Conservation (phyloP, 2,113 vertebrate genomes). For the Trichechus manatus region DNA sequence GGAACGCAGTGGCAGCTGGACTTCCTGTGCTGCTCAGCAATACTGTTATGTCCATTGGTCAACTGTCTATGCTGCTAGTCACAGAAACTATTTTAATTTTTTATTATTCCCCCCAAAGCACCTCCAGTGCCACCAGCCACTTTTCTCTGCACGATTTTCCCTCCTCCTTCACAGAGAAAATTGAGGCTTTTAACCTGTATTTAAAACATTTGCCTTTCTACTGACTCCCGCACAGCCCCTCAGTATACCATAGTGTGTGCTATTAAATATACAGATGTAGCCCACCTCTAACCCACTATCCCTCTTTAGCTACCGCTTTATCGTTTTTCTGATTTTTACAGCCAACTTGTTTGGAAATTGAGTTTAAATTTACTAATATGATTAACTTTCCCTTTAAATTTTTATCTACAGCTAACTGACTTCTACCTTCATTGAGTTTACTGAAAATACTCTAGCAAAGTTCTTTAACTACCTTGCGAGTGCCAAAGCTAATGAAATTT, state of each 20-base stretch:
- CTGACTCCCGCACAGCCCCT: not conserved
- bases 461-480: slow-evolving; percentile 53
- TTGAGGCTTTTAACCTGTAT: slow-evolving; percentile 49
- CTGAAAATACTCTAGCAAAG: slow-evolving; percentile 1
- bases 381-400: slow-evolving; percentile 59
- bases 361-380: slow-evolving; percentile 39
- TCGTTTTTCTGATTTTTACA: slow-evolving; percentile 19
- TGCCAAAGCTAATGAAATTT: not conserved
- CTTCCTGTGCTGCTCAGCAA: fast-evolving
- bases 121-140: not conserved
- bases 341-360: slow-evolving; percentile 43
- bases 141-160: not conserved
- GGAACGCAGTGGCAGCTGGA: not conserved
- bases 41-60: fast-evolving
- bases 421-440: not conserved
- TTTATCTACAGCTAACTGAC: slow-evolving; percentile 55
- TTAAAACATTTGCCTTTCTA: not conserved
- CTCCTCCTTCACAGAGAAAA: slow-evolving; percentile 21
- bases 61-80: not conserved
- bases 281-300: not conserved
- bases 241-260: not conserved
- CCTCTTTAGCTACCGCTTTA: slow-evolving; percentile 9
- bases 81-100: not conserved
- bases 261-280: not conserved
- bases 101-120: not conserved